These are phyloP conservation scores for Chauna torquata DNA, from an alignment of 2,113 vertebrate genomes.

Conservation along the genomic window DNA sequence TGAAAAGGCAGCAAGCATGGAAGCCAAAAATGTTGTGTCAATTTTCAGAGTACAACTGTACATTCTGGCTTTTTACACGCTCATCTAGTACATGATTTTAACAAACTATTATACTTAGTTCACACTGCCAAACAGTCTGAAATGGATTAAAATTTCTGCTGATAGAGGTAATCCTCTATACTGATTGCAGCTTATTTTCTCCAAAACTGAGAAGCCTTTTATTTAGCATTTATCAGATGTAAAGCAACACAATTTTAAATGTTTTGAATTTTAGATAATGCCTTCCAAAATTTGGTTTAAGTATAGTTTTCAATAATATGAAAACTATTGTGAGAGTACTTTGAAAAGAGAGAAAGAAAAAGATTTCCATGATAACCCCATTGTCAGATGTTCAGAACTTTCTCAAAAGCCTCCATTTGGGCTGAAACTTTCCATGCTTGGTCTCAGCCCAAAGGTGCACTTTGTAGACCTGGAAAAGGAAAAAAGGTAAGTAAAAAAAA, in stretches of 20 bases:
- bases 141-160: constrained; percentile 16
- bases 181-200: neutral
- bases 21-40: neutral
- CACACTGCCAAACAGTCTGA: constrained; percentile 25
- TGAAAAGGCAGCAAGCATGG: neutral
- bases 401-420: constrained; percentile 73
- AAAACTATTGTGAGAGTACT: constrained; percentile 63
- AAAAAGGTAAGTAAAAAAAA: constrained; percentile 74
- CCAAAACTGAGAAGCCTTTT: neutral
- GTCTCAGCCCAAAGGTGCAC: constrained; percentile 72
- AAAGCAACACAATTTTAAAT: neutral
- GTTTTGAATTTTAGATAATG: constrained; percentile 51
- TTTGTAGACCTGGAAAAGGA: constrained; percentile 74
- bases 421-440: constrained; percentile 73
- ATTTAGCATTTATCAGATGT: neutral
- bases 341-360: constrained; percentile 65
- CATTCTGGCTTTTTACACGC: constrained; percentile 12
- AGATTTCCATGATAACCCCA: constrained; percentile 70
- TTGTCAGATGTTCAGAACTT: constrained; percentile 73
- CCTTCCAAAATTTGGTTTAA: constrained; percentile 60
- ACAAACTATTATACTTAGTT: constrained; percentile 3
- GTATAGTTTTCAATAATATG: constrained; percentile 60
- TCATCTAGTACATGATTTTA: constrained; percentile 18
- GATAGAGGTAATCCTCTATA: neutral
- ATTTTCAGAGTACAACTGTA: constrained; percentile 66